phyloP scores from a whole-genome alignment of 2,797 vertebrate genomes.

The Myotis vivesi region DNA sequence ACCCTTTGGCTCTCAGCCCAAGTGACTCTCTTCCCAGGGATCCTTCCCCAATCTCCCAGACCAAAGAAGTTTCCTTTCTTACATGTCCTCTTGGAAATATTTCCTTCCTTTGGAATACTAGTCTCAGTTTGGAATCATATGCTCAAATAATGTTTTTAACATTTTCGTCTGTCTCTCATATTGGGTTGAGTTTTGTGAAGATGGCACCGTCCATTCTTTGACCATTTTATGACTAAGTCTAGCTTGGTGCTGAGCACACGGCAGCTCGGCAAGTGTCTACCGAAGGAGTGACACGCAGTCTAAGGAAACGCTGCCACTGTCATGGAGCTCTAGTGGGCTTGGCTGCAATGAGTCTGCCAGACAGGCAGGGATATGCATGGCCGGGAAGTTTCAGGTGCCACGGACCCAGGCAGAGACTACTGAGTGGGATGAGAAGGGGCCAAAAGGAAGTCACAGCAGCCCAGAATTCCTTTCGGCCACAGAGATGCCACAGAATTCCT shows the following conservation, averaged over 20 bases:
- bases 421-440: background rate
- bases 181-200: background rate
- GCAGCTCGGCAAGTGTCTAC: background rate
- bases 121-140: background rate
- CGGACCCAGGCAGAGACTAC: background rate
- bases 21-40: background rate
- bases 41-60: background rate
- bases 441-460: background rate
- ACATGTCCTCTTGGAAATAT: background rate
- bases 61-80: background rate
- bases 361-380: background rate
- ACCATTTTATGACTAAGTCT: background rate
- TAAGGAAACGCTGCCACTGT: background rate
- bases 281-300: background rate
- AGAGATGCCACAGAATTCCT: background rate
- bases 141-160: background rate
- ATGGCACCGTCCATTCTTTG: background rate
- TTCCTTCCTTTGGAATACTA: background rate
- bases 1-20: background rate
- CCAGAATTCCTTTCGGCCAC: background rate
- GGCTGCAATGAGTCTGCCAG: background rate
- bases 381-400: background rate
- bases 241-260: background rate
- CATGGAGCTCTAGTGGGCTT: background rate
- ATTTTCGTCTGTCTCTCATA: background rate